phyloP scores from a whole-genome alignment of 2,888 invertebrate species.

The Agrotis puta region DNA sequence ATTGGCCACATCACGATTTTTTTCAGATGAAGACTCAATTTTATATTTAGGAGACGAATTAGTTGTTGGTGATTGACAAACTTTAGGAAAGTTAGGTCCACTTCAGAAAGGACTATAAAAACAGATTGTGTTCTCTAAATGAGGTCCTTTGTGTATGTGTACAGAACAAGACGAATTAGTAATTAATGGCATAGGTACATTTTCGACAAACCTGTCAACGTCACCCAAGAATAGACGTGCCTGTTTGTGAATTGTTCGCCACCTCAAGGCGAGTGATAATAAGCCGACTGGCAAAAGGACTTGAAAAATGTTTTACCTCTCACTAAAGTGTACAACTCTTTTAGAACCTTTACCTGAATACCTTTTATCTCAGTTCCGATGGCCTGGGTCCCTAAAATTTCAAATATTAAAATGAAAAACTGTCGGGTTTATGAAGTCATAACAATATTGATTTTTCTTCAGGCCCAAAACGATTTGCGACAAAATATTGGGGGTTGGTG shows the following conservation, averaged over 20 bases:
- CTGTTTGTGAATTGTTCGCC: not conserved
- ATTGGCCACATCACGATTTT: not conserved
- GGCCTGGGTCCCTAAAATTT: not conserved
- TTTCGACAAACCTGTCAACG: not conserved
- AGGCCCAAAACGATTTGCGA: not conserved
- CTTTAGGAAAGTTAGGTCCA: not conserved
- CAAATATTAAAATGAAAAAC: not conserved
- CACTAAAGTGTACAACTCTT: not conserved
- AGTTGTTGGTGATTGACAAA: not conserved
- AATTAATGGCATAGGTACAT: not conserved
- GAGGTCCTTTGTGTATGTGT: not conserved
- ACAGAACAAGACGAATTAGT: too few relatives aligned
- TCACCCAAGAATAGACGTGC: not conserved
- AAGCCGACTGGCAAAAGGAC: slow-evolving; percentile 26
- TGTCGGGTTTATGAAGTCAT: not conserved
- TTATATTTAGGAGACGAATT: not conserved
- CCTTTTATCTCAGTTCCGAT: slow-evolving; percentile 18
- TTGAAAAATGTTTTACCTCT: slow-evolving; percentile 11
- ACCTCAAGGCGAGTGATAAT: slow-evolving; percentile 33
- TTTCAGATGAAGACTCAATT: not conserved
- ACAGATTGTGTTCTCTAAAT: too few relatives aligned
- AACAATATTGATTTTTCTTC: not conserved
- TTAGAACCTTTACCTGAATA: slow-evolving; percentile 2
- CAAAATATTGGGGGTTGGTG: not conserved
- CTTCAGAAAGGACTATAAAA: too few relatives aligned